Evolutionary conservation across 1,140 invertebrate species (phyloP).

Genomic region (Semibalanus balanoides): DNA sequence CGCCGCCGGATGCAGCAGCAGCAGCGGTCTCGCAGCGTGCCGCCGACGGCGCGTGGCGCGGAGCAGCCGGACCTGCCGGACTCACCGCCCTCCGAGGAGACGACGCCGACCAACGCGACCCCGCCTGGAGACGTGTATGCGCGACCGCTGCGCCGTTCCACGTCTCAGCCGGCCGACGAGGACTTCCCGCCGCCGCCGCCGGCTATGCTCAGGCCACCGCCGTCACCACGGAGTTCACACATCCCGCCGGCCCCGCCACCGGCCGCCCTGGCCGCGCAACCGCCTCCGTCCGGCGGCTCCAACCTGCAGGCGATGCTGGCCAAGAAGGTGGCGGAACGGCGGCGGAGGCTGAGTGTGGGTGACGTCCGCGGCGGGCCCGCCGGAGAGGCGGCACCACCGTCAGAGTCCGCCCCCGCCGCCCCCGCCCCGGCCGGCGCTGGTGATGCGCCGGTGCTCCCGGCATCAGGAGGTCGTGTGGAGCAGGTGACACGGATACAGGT

Average conservation of each 20-base stretch:
- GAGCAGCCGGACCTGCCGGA: not conserved
- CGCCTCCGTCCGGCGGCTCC: not conserved
- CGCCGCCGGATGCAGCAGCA: not conserved
- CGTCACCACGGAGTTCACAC: not conserved
- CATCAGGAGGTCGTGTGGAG: not conserved
- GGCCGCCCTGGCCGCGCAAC: too few relatives aligned
- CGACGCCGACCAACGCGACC: not conserved
- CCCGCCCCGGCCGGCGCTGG: too few relatives aligned
- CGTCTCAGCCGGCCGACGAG: not conserved
- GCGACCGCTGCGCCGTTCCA: too few relatives aligned
- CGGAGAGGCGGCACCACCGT: too few relatives aligned
- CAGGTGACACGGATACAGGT: not conserved
- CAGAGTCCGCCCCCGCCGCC: too few relatives aligned
- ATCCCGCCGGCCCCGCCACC: not conserved
- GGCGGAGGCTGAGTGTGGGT: not conserved
- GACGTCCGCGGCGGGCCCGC: not conserved
- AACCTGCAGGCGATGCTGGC: not conserved
- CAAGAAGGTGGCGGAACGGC: not conserved
- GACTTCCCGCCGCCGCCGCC: not conserved
- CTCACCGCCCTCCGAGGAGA: constrained; percentile 5
- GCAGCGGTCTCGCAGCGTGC: not conserved
- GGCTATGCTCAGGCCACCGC: not conserved
- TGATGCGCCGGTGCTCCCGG: too few relatives aligned
- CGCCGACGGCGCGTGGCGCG: too few relatives aligned
- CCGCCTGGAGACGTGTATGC: not conserved